phyloP scores from a whole-genome alignment of 2,797 vertebrate species.

The Bovichtus variegatus region DNA sequence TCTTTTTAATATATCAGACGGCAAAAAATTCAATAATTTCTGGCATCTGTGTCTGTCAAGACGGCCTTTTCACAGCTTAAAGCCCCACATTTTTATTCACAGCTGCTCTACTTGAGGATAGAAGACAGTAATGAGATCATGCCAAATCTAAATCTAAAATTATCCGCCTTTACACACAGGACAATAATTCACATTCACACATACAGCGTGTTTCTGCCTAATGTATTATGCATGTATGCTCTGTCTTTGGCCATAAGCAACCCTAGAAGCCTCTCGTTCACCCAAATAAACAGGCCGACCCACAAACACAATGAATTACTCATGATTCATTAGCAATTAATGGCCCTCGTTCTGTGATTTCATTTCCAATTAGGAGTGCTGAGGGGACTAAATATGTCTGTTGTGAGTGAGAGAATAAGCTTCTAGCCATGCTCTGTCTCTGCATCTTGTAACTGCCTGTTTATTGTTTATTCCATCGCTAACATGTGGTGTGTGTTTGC shows the following conservation, averaged over 20 bases:
- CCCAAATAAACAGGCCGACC: conserved; percentile 85
- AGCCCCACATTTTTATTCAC: conserved; percentile 49
- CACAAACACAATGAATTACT: conserved; percentile 89
- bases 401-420: conserved; percentile 77
- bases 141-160: conserved; percentile 73
- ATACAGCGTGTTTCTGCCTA: conserved; percentile 52
- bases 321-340: conserved; percentile 90
- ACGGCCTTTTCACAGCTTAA: conserved; percentile 39
- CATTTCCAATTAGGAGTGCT: conserved; percentile 85
- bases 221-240: conserved; percentile 86
- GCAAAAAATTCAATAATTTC: conserved; percentile 31
- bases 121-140: conserved; percentile 67
- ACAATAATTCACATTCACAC: conserved; percentile 79
- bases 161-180: conserved; percentile 60
- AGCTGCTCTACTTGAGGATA: conserved; percentile 64
- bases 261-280: conserved; percentile 79
- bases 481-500: conserved; percentile 29
- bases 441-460: conserved; percentile 68
- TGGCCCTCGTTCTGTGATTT: conserved; percentile 82
- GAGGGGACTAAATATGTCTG: conserved; percentile 81
- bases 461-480: conserved; percentile 63
- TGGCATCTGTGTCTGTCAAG: conserved; percentile 32
- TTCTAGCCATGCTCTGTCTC: conserved; percentile 69
- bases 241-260: conserved; percentile 81
- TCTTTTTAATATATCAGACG: conserved; percentile 19